phyloP scores from a whole-genome alignment of 2,888 invertebrate species.

The Drosophila sordidula region DNA sequence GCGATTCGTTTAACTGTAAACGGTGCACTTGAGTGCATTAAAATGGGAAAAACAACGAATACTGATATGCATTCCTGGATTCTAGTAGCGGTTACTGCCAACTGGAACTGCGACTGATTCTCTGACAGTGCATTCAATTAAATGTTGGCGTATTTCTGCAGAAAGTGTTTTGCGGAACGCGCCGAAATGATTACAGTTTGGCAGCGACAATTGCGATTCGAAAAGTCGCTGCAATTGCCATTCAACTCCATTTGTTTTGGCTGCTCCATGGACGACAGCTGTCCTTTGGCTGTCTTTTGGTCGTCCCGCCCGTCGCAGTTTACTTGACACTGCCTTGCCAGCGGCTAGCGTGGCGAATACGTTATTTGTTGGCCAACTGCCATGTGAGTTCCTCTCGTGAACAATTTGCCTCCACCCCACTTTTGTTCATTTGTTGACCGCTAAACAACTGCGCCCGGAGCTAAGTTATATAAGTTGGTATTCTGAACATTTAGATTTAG shows the following conservation, averaged over 20 bases:
- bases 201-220: constrained; percentile 31
- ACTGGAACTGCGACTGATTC: neutral
- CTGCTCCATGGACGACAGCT: constrained; percentile 29
- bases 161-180: constrained; percentile 13
- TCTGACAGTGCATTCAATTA: neutral
- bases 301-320: constrained; percentile 27
- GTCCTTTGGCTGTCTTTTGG: constrained; percentile 30
- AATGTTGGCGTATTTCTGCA: neutral
- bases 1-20: constrained; percentile 34
- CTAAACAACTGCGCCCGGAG: constrained; percentile 20
- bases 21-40: constrained; percentile 36
- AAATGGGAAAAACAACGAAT: constrained; percentile 26
- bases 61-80: neutral
- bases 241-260: constrained; percentile 56
- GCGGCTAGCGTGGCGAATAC: constrained; percentile 45
- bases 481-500: constrained; percentile 12
- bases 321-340: constrained; percentile 47
- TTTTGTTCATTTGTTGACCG: constrained; percentile 36
- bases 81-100: constrained; percentile 2
- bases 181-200: constrained; percentile 17
- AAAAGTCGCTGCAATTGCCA: constrained; percentile 33
- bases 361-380: constrained; percentile 54
- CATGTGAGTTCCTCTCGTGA: constrained; percentile 26
- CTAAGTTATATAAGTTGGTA: constrained; percentile 12
- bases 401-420: constrained; percentile 15